A percentile compares a stretch with the other conserved stretches of the same genome.
phyloP scores from a whole-genome alignment of 2,797 vertebrate species.

The Emys orbicularis region DNA sequence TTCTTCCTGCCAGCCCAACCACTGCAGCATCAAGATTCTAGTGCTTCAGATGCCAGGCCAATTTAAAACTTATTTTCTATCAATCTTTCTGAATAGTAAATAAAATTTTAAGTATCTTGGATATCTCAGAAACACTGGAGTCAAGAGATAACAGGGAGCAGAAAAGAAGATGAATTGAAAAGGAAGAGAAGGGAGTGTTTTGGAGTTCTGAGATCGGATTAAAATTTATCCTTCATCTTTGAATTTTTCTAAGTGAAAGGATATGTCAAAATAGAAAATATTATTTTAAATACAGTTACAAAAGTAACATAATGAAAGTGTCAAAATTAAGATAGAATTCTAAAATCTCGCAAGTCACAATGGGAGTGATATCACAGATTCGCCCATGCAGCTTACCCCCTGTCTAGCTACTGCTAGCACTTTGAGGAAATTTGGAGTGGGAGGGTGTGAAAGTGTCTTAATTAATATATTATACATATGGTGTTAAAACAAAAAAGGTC shows the following conservation, averaged over 20 bases:
- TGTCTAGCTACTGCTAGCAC: background rate
- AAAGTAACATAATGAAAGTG: background rate
- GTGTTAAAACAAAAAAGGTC: background rate
- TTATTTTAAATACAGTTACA: background rate
- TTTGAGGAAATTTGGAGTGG: background rate
- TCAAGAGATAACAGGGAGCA: background rate
- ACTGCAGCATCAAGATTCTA: conserved; percentile 61
- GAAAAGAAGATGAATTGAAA: background rate
- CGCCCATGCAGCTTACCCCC: background rate
- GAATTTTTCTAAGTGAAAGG: conserved; percentile 1
- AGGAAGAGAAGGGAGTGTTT: background rate
- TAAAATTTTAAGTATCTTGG: conserved; percentile 36
- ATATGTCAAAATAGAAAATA: background rate
- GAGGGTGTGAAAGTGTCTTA: background rate
- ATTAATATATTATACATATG: background rate
- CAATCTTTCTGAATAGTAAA: conserved; percentile 41
- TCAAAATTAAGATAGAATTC: background rate
- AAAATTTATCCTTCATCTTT: background rate
- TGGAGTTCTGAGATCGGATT: background rate
- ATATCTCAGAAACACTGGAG: conserved; percentile 19
- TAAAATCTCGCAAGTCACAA: background rate
- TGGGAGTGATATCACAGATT: background rate
- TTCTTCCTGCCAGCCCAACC: conserved; percentile 70
- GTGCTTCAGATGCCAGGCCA: conserved; percentile 33
- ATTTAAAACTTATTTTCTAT: conserved; percentile 59